Percentiles rank a stretch among this genome's conserved stretches.
Evolutionary conservation across 2,113 vertebrate species (phyloP).

Genomic region (Charina bottae): DNA sequence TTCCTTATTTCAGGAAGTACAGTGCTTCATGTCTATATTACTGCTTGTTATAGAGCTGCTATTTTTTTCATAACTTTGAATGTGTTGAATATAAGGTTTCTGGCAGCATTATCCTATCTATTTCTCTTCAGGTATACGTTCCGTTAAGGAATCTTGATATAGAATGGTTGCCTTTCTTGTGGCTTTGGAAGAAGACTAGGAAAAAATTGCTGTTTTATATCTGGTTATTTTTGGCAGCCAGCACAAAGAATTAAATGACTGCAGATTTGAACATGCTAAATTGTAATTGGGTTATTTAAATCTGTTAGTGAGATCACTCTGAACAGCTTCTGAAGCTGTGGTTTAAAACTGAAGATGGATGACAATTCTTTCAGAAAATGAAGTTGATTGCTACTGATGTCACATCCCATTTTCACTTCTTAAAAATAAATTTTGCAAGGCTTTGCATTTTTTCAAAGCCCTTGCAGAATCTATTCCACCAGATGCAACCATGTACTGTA

Average conservation of each 20-base stretch:
- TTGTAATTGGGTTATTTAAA: background rate
- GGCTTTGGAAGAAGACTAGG: no score
- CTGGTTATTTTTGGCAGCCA: background rate
- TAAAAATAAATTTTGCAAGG: background rate
- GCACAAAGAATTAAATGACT: background rate
- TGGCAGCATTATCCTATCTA: no score
- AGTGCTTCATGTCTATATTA: background rate
- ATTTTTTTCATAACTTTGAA: no score
- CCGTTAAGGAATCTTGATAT: no score
- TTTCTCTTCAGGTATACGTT: no score
- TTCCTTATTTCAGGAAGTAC: background rate
- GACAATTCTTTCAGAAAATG: background rate
- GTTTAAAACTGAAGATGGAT: background rate
- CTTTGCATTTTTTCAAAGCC: background rate
- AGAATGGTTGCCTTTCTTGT: no score
- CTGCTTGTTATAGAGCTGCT: background rate
- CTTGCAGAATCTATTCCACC: background rate
- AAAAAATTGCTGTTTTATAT: no score
- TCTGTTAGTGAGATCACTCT: slow-evolving; percentile 5
- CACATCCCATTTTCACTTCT: background rate
- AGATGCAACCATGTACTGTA: background rate
- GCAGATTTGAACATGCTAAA: background rate
- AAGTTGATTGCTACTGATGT: background rate
- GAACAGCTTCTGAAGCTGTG: background rate
- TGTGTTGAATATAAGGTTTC: no score